Conservation (phyloP, 2,888 invertebrate genomes). For the Furcula furcula region DNA sequence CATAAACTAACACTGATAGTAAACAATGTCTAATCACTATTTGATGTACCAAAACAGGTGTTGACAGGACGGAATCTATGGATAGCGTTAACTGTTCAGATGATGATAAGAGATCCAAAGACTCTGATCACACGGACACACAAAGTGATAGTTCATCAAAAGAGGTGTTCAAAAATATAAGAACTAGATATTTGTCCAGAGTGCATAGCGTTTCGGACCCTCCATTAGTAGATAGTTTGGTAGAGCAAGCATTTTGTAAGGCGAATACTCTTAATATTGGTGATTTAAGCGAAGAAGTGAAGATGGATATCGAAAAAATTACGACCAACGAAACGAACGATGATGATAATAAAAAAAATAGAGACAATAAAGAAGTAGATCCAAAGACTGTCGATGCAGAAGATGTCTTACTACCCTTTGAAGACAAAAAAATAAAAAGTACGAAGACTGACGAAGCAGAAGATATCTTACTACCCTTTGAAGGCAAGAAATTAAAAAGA, state of each 20-base stretch:
- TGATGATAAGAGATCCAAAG: constrained; percentile 49
- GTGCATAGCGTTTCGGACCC: constrained; percentile 66
- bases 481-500: constrained; percentile 50
- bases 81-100: constrained; percentile 61
- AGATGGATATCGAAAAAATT: constrained; percentile 55
- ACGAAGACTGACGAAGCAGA: constrained; percentile 33
- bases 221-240: constrained; percentile 48
- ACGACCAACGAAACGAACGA: constrained; percentile 65
- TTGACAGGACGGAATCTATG: constrained; percentile 66
- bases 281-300: constrained; percentile 28
- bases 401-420: constrained; percentile 40
- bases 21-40: constrained; percentile 58
- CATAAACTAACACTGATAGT: constrained; percentile 47
- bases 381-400: constrained; percentile 32
- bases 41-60: constrained; percentile 73
- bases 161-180: constrained; percentile 67
- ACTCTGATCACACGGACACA: constrained; percentile 51
- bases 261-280: constrained; percentile 12
- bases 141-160: constrained; percentile 58
- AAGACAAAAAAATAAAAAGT: constrained; percentile 51
- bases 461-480: constrained; percentile 40
- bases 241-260: constrained; percentile 66
- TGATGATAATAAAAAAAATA: constrained; percentile 23
- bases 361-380: constrained; percentile 24
- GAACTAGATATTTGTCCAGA: constrained; percentile 67